These are phyloP conservation scores for Nephotettix cincticeps DNA, from an alignment of 1,140 invertebrate genomes.

Conservation along the genomic window DNA sequence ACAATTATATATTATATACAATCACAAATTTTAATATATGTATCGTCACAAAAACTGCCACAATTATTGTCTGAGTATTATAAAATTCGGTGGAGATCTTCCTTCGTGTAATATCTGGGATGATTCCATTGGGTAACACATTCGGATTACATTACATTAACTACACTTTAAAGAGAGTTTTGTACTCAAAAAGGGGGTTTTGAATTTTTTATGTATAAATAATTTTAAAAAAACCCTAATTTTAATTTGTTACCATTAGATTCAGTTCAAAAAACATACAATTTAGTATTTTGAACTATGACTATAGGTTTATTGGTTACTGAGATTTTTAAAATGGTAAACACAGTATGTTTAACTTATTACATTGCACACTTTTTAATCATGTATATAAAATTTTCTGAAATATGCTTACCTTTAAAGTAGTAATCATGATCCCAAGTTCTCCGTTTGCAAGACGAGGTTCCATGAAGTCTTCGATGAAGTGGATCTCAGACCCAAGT, in stretches of 20 bases:
- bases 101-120: too few species aligned
- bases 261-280: too few species aligned
- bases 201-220: not conserved
- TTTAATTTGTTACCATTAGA: not conserved
- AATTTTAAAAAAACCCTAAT: not conserved
- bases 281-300: too few species aligned
- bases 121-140: too few species aligned
- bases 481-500: slow-evolving; percentile 81
- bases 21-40: too few species aligned
- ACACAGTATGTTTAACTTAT: not conserved
- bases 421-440: slow-evolving; percentile 83
- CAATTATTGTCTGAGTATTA: too few species aligned
- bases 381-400: not conserved
- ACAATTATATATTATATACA: too few species aligned
- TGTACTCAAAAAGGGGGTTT: not conserved
- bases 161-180: not conserved
- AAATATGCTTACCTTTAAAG: slow-evolving; percentile 58
- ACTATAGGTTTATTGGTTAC: too few species aligned
- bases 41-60: too few species aligned
- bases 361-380: not conserved
- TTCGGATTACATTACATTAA: not conserved
- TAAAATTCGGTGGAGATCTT: too few species aligned
- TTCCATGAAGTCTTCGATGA: slow-evolving; percentile 83
- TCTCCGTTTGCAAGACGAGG: slow-evolving; percentile 71
- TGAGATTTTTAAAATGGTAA: too few species aligned